Conservation (phyloP, 2,797 vertebrate species). For the Crax fasciolata region DNA sequence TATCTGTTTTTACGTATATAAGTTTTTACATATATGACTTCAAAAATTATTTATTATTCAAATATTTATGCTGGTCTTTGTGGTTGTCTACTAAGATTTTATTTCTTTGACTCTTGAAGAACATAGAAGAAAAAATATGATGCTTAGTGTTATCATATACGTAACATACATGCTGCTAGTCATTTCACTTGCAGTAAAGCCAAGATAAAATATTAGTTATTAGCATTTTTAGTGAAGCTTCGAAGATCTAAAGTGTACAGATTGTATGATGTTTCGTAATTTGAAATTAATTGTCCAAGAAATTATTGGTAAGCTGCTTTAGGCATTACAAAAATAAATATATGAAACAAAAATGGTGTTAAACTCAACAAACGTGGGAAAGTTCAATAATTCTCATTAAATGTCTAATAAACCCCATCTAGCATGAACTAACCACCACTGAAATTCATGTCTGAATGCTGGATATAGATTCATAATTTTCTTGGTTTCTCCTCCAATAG, state of each 20-base stretch:
- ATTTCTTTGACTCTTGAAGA: background rate
- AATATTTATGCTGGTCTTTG: background rate
- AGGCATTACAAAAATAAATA: slow-evolving; percentile 2
- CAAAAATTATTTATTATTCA: background rate
- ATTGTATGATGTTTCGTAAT: slow-evolving; percentile 50
- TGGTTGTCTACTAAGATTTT: background rate
- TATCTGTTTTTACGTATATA: background rate
- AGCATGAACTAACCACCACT: background rate
- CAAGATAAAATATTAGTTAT: background rate
- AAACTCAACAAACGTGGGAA: background rate
- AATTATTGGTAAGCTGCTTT: background rate
- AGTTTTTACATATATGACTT: background rate
- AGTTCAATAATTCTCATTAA: slow-evolving; percentile 48
- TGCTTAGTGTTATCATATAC: background rate
- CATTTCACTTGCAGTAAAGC: background rate
- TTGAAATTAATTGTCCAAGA: slow-evolving; percentile 68
- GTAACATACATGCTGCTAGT: background rate
- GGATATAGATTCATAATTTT: background rate
- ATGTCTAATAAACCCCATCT: background rate
- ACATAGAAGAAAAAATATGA: background rate
- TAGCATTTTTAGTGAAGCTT: background rate
- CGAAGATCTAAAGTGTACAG: background rate
- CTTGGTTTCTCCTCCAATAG: background rate
- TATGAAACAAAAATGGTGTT: background rate
- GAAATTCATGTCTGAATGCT: background rate